Conservation (phyloP, 2,113 vertebrate species). For the Triplophysa siluroides region DNA sequence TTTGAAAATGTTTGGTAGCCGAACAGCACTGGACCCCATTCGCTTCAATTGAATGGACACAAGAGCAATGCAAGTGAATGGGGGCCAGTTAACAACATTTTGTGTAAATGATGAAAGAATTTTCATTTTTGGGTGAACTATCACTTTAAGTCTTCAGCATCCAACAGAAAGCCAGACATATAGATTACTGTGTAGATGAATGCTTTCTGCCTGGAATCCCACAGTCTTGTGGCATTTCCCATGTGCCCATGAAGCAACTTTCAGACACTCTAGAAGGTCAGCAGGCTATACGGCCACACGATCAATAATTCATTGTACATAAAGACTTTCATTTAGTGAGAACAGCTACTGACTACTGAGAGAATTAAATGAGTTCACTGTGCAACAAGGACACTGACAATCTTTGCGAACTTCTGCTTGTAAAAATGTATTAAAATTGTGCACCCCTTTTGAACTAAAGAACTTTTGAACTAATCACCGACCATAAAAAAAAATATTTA, state of each 20-base stretch:
- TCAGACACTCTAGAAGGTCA: neutral
- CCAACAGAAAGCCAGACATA: too few species aligned
- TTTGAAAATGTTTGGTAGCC: too few species aligned
- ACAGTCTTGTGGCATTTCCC: neutral
- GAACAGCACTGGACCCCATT: too few species aligned
- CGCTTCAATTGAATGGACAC: too few species aligned
- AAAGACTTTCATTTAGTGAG: neutral
- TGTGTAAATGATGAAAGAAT: too few species aligned
- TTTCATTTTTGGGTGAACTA: too few species aligned
- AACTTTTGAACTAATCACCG: neutral
- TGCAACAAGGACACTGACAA: neutral
- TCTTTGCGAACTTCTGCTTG: neutral
- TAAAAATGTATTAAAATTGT: neutral
- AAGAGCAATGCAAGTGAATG: too few species aligned
- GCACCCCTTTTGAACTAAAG: neutral
- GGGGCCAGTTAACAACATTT: too few species aligned
- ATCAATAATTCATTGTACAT: neutral
- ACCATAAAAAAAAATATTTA: neutral
- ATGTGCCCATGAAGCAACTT: neutral
- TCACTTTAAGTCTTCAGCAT: too few species aligned
- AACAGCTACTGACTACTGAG: neutral
- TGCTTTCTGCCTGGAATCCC: neutral
- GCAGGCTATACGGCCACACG: neutral
- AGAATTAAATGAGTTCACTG: neutral
- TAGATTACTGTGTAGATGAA: too few species aligned